A percentile compares a stretch with the other conserved stretches of the same genome.
Evolutionary conservation across 1,140 invertebrate species (phyloP).

Genomic region (Macrocentrus cingulum): DNA sequence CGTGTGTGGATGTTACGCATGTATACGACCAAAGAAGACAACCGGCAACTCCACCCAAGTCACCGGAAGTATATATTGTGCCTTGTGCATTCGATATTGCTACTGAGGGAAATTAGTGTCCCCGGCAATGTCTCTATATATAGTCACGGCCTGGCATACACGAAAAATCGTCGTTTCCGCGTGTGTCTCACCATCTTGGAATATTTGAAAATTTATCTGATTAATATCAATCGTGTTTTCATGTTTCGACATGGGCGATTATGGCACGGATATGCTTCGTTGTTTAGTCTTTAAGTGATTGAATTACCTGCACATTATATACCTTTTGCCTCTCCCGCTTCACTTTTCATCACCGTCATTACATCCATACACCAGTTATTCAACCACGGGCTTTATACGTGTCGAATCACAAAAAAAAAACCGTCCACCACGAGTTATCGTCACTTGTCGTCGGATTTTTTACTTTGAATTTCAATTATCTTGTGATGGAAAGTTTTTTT

Average conservation of each 20-base stretch:
- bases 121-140: background rate
- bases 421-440: slow-evolving; percentile 19
- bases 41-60: slow-evolving; percentile 26
- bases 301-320: too few relatives aligned
- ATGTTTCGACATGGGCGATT: slow-evolving; percentile 15
- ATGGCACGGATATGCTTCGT: slow-evolving; percentile 5
- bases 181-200: too few relatives aligned
- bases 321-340: background rate
- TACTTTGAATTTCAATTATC: too few relatives aligned
- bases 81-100: slow-evolving; percentile 33
- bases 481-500: too few relatives aligned
- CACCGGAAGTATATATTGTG: slow-evolving; percentile 34
- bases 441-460: too few relatives aligned
- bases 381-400: slow-evolving; percentile 18
- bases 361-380: background rate
- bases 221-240: slow-evolving; percentile 2
- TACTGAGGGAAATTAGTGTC: background rate
- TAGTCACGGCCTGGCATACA: background rate
- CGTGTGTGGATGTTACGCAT: slow-evolving; percentile 14
- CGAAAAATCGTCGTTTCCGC: too few relatives aligned
- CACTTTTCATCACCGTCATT: background rate
- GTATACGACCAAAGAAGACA: slow-evolving; percentile 22
- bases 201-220: too few relatives aligned
- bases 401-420: slow-evolving; percentile 19
- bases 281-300: too few relatives aligned